Base-by-base conservation (phyloP, 1,140 invertebrate species). In the Meloidogyne hapla region DNA sequence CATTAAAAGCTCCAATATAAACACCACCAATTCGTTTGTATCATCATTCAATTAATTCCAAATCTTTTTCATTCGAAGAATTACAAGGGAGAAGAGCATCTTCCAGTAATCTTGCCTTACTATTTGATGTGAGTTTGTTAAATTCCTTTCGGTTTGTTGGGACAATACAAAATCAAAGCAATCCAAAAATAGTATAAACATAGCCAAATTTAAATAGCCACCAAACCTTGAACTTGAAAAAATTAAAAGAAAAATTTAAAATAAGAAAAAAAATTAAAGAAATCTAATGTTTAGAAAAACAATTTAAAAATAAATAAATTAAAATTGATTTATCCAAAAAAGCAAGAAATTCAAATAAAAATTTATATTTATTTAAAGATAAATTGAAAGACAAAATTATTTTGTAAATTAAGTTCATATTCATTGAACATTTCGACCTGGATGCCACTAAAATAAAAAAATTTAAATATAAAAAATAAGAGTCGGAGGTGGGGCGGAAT, bases 71-170 rank as follows among this genome's bases (percentile, higher is more conserved):
- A 26, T 66, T 28, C 45, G 45, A 18, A 10, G 21, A 62, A 23
- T 62, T 23, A 69, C 78, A 79, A 40, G 77, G 77, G 18, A 79
- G 56, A 56, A 75, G 8, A 8, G 77, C 48, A 69, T 81, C 38
- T 45, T 25, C 25, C 1, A 21, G 15, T 10, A 69, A 38, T n/a
- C 62, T 80, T 10, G 56, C 9, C 79, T 33, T 25, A 79, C 38
- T 10, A 67, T 62, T n/a, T 73, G 18, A 4, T 10, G 12, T 61
- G 40, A 71, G n/a, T n/a, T 62, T 42, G 4, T 25, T 70, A 28
- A 48, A 26, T 26, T n/a, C 64, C 15, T 66, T n/a, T 38, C 15
- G 8, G 5, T 21, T 21, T 18, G 13, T 26, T 66, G 5, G 15
- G 15, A 26, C 23, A 8, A 28, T 28, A 68, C 38, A 26, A 68